phyloP scores from a whole-genome alignment of 2,797 vertebrate species.

The Sternarchorhynchus goeldii region DNA sequence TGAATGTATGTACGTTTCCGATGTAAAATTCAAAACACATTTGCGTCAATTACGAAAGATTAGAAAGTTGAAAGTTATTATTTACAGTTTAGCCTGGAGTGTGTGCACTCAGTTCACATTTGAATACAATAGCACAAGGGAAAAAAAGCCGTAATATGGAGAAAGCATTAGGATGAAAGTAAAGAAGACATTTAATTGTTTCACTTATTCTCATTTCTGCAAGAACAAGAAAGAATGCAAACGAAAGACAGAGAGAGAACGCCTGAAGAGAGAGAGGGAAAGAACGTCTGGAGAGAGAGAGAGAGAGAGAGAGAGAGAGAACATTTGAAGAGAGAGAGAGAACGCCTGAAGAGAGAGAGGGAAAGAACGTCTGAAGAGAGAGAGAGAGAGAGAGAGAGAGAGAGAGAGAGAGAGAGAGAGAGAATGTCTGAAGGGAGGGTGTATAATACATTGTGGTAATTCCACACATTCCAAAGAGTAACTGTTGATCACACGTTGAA shows the following conservation, averaged over 20 bases:
- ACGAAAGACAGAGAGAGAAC: slow-evolving; percentile 14
- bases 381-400: no score
- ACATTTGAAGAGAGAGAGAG: no score
- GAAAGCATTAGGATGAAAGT: slow-evolving; percentile 58
- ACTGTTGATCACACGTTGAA: slow-evolving; percentile 64
- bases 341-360: no score
- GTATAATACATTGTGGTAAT: slow-evolving; percentile 55
- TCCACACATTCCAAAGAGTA: slow-evolving; percentile 64
- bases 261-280: no score
- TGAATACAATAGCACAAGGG: slow-evolving; percentile 68
- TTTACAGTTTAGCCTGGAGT: slow-evolving; percentile 80
- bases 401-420: no score
- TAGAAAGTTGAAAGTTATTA: slow-evolving; percentile 80
- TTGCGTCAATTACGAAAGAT: slow-evolving; percentile 82
- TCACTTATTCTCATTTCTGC: slow-evolving; percentile 42
- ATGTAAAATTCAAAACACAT: slow-evolving; percentile 83
- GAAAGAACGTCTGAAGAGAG: no score
- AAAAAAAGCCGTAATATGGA: slow-evolving; percentile 67
- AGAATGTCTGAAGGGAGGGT: background rate
- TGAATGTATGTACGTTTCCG: slow-evolving; percentile 85
- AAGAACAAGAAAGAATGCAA: slow-evolving; percentile 26
- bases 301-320: no score
- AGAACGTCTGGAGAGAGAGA: no score
- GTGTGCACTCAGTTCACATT: slow-evolving; percentile 76
- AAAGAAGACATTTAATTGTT: slow-evolving; percentile 60